phyloP scores from a whole-genome alignment of 2,797 vertebrate genomes.

The Lophura swinhoii region DNA sequence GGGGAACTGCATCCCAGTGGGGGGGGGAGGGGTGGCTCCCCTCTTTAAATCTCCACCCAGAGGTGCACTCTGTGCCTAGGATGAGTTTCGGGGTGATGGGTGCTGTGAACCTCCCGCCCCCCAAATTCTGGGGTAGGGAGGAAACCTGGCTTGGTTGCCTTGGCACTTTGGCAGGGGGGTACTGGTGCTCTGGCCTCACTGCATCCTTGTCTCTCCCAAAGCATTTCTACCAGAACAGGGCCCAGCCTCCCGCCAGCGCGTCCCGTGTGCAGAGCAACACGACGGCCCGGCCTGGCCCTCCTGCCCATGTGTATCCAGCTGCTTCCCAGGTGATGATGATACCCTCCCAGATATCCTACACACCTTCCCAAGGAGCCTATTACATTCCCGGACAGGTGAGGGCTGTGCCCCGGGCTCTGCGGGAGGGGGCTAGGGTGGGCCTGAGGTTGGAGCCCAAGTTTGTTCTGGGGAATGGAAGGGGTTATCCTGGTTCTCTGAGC shows the following conservation, averaged over 20 bases:
- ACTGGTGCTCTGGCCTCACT: neutral
- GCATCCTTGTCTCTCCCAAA: conserved; percentile 70
- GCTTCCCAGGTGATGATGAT: conserved; percentile 99
- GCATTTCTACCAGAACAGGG: conserved; percentile 92
- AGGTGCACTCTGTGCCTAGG: no score
- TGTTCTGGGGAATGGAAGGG: neutral
- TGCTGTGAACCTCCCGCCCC: neutral
- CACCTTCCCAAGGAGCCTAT: conserved; percentile 91
- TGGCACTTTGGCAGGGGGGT: neutral
- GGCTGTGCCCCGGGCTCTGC: neutral
- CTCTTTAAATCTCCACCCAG: neutral
- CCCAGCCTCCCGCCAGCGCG: conserved; percentile 87
- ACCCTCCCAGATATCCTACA: conserved; percentile 90
- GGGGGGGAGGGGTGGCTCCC: neutral
- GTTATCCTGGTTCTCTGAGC: neutral
- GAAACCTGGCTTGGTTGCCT: accelerated
- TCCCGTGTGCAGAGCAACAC: conserved; percentile 88
- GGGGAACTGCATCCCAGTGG: accelerated
- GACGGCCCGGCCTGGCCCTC: conserved; percentile 88
- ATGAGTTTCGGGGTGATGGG: neutral
- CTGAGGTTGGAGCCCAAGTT: neutral
- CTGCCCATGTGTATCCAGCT: conserved; percentile 92
- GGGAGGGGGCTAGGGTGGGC: neutral
- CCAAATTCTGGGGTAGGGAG: neutral
- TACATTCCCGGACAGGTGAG: conserved; percentile 94